Conservation (phyloP, 2,888 invertebrate genomes). For the Drosophila pegasa region DNA sequence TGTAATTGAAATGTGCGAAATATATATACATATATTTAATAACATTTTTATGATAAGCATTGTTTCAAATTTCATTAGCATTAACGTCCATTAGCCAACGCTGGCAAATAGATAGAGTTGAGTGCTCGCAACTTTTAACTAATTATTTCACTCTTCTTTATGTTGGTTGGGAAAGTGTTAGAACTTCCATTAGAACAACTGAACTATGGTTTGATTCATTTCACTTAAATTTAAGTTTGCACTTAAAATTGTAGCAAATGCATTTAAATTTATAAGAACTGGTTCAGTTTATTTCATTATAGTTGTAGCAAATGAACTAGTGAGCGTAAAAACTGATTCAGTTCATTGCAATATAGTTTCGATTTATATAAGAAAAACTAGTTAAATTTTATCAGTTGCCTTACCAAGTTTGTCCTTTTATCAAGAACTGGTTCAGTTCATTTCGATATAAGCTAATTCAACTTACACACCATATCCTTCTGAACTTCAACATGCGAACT, state of each 20-base stretch:
- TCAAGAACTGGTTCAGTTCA: too few relatives aligned
- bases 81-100: slow-evolving; percentile 3
- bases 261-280: background rate
- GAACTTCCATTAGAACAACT: background rate
- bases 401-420: too few relatives aligned
- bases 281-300: background rate
- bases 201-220: too few relatives aligned
- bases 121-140: background rate
- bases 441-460: too few relatives aligned
- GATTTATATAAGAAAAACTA: too few relatives aligned
- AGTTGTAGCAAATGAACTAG: background rate
- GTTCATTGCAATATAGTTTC: too few relatives aligned
- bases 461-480: too few relatives aligned
- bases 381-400: too few relatives aligned
- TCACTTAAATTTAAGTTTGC: too few relatives aligned
- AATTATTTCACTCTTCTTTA: background rate
- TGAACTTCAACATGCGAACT: too few relatives aligned
- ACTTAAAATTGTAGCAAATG: background rate
- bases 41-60: slow-evolving; percentile 4
- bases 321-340: background rate
- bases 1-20: slow-evolving; percentile 9
- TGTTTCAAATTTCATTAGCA: slow-evolving; percentile 8
- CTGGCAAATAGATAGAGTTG: background rate
- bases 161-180: background rate
- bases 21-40: background rate